A percentile compares a stretch with the other conserved stretches of the same genome.
These are phyloP conservation scores for Cichladusa arquata DNA, from an alignment of 2,113 vertebrate genomes.

Conservation along the genomic window DNA sequence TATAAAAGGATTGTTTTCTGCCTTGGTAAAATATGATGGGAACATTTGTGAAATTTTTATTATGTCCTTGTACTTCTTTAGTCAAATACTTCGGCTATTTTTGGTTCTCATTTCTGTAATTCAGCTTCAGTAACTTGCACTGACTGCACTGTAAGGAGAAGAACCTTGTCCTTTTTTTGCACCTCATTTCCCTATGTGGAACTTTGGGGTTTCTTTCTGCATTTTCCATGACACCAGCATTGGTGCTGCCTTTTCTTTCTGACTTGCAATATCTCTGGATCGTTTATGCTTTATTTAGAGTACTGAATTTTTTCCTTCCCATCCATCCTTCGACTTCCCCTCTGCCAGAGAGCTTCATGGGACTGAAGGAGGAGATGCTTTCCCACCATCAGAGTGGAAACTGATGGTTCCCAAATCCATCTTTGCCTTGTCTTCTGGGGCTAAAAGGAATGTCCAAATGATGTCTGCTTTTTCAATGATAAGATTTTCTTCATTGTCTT, in stretches of 20 bases:
- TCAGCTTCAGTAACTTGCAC: slow-evolving; percentile 1
- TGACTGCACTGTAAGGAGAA: neutral
- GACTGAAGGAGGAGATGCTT: neutral
- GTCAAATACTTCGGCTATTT: slow-evolving; percentile 10
- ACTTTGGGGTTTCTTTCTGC: neutral
- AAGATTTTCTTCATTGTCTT: neutral
- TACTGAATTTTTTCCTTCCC: neutral
- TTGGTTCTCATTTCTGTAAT: neutral
- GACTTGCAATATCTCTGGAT: neutral
- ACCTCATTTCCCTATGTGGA: rapidly evolving
- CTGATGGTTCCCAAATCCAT: neutral
- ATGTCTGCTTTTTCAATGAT: neutral
- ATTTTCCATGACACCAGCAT: neutral
- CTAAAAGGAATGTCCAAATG: neutral
- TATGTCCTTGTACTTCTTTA: neutral
- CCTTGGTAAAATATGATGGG: neutral
- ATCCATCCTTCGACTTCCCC: neutral
- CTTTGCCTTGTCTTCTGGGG: neutral
- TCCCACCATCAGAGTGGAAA: neutral
- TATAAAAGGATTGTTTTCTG: neutral
- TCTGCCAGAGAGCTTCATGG: neutral
- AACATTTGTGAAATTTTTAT: slow-evolving; percentile 1
- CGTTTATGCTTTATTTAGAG: neutral
- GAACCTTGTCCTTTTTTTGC: neutral
- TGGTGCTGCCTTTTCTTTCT: neutral